Evolutionary conservation across 2,113 vertebrate species (phyloP).

Genomic region (Procavia capensis): DNA sequence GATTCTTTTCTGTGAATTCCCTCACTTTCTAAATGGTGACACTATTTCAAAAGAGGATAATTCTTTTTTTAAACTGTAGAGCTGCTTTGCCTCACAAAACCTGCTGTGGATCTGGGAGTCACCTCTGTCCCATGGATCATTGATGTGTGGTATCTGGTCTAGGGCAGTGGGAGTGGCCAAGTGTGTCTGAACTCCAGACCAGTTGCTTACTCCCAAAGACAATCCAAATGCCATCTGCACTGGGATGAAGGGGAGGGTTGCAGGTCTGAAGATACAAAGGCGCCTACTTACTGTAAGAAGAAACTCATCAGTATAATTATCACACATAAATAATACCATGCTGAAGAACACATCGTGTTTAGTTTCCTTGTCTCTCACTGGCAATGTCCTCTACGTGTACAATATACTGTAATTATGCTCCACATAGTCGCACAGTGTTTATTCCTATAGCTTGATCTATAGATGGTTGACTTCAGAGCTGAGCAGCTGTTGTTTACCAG

Average conservation of each 20-base stretch:
- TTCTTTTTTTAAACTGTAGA: background rate
- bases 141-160: background rate
- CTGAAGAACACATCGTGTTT: slow-evolving; percentile 57
- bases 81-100: background rate
- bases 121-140: background rate
- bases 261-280: slow-evolving; percentile 69
- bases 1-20: slow-evolving; percentile 3
- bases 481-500: slow-evolving; percentile 77
- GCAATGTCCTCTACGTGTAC: slow-evolving; percentile 70
- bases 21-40: background rate
- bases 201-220: slow-evolving; percentile 21
- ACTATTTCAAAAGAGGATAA: background rate
- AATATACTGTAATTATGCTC: slow-evolving; percentile 76
- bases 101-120: background rate
- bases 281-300: slow-evolving; percentile 63
- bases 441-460: slow-evolving; percentile 79
- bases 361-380: slow-evolving; percentile 70
- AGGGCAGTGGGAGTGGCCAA: background rate
- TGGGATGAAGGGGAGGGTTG: background rate
- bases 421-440: slow-evolving; percentile 72
- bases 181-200: background rate
- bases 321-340: slow-evolving; percentile 75
- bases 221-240: slow-evolving; percentile 49
- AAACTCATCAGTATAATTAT: slow-evolving; percentile 80
- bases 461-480: slow-evolving; percentile 80